These are phyloP conservation scores for Paramuricea clavata DNA, from an alignment of 92 coral and sea anemone genomes.

Conservation along the genomic window DNA sequence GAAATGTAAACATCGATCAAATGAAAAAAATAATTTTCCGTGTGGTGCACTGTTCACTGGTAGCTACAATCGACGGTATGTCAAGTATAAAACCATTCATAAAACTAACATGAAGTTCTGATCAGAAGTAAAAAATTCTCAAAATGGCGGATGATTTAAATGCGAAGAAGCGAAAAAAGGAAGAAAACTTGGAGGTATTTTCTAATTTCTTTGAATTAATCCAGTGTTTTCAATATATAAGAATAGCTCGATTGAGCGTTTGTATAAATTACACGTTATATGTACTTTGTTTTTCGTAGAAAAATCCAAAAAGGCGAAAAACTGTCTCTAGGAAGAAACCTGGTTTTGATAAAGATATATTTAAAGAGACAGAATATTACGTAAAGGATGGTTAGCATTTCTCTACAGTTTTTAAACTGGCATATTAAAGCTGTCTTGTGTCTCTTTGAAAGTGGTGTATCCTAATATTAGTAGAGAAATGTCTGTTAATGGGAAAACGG, in stretches of 20 bases:
- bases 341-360: conserved; percentile 84
- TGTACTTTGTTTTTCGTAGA: conserved; percentile 52
- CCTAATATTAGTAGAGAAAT: too few relatives aligned
- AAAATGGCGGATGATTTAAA: conserved; percentile 10
- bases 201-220: background rate
- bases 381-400: conserved; percentile 81
- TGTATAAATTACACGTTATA: background rate
- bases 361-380: conserved; percentile 83
- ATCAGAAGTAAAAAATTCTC: background rate
- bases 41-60: too few relatives aligned
- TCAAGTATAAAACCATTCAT: background rate
- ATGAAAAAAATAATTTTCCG: too few relatives aligned
- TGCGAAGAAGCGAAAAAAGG: background rate
- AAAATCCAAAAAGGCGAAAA: conserved; percentile 67
- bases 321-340: conserved; percentile 65
- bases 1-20: too few relatives aligned
- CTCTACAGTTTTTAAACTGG: too few relatives aligned
- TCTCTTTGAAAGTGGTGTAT: too few relatives aligned
- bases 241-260: too few relatives aligned
- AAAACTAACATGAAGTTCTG: background rate
- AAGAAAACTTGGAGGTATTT: background rate
- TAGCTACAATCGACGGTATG: background rate
- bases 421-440: too few relatives aligned
- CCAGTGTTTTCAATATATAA: background rate
- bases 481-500: too few relatives aligned